These are phyloP conservation scores for Trypoxylon attenuatum DNA, from an alignment of 2,888 invertebrate species.

Conservation along the genomic window DNA sequence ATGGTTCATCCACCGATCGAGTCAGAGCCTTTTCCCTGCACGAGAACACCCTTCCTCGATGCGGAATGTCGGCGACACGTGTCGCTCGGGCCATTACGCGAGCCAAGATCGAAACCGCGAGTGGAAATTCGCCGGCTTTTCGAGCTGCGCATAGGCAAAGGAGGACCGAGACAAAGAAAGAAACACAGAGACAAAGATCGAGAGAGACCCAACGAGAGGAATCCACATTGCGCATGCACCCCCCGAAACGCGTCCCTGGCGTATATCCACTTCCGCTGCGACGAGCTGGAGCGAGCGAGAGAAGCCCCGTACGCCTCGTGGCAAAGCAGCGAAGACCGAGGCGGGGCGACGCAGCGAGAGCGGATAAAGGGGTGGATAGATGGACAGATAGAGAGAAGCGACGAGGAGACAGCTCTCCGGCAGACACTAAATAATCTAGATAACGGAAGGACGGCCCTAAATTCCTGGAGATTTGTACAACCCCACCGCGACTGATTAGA, in stretches of 20 bases:
- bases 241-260: slow-evolving; percentile 42
- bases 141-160: too few relatives aligned
- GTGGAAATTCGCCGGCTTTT: slow-evolving; percentile 2
- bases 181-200: slow-evolving; percentile 14
- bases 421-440: slow-evolving; percentile 64
- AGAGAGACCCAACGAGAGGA: slow-evolving; percentile 13
- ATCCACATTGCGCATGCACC: slow-evolving; percentile 48
- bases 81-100: slow-evolving; percentile 3
- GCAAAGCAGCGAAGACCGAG: slow-evolving; percentile 14
- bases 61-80: slow-evolving; percentile 15
- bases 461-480: slow-evolving; percentile 62
- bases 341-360: slow-evolving; percentile 1
- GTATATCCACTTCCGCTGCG: slow-evolving; percentile 49
- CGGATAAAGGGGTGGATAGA: neutral
- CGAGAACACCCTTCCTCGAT: neutral
- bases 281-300: slow-evolving; percentile 13
- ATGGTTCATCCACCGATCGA: neutral
- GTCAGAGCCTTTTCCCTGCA: neutral
- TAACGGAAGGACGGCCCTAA: slow-evolving; percentile 60
- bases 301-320: neutral
- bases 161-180: slow-evolving; percentile 19
- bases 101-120: slow-evolving; percentile 7
- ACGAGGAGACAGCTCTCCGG: slow-evolving; percentile 42
- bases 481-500: slow-evolving; percentile 55
- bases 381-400: neutral